Base-by-base conservation (phyloP, 92 coral and sea anemone species). In the Actinernus sp. region DNA sequence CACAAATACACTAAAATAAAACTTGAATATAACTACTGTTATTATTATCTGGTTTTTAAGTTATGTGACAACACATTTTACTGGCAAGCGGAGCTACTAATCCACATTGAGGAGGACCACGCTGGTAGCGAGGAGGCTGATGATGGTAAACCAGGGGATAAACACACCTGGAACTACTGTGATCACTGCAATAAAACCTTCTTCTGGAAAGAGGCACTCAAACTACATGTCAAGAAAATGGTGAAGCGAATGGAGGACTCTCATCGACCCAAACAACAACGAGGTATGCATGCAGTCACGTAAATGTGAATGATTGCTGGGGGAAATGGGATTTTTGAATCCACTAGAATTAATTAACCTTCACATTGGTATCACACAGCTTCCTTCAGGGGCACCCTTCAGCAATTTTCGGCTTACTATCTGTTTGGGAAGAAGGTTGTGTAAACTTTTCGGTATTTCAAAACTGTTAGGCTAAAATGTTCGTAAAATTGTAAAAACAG, bases 61-160 rank as follows among this genome's bases (percentile, higher is more conserved):
- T 51, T 59, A 11, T 81, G 87, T 64, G 65, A 60, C 6, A 63
- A 61, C 50, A 44, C 26, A 34, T 81, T 62, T 64, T 28, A 39
- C 51, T 68, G 52, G 19, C 40, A 68, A 63, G 19, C 29, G 1
- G 68, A 81, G 22, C 27, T 81, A 10, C 33, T 56, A 22, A 12
- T 36, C 19, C 87, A 81, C 51, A 40, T 63, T 20, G 61, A 24
- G 0, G 39, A 61, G 65, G 34, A 52, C 4, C 61, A 63, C 55
- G 49, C 45, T 11, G 53, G 30, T 1, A 26, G 4, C 27, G 40
- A 14, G 16, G 37, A 46, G 19, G 2, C 6, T 45, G 51, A 5
- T 45, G 51, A 45, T 45, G 27, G 20, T 57, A 16, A 18, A 25
- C 31, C 6, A 2, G 20, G 14, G 32, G 25, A 11, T 4, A 13